phyloP scores from a whole-genome alignment of 2,797 vertebrate species.

The Pygocentrus nattereri region DNA sequence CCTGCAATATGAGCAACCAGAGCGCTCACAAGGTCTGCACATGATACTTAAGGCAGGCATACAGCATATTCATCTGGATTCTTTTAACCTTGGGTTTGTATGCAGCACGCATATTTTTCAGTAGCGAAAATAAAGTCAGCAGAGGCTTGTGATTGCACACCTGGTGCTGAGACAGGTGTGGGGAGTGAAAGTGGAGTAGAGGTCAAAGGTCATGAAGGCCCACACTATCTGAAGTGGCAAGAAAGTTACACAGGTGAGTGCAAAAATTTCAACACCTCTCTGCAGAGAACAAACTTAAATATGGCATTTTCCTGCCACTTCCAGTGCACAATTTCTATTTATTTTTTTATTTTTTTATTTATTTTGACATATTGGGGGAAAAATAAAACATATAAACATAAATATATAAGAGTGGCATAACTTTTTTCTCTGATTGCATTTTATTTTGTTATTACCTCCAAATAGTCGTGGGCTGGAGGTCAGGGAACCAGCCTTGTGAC shows the following conservation, averaged over 20 bases:
- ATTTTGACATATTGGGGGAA: too few relatives aligned
- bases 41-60: neutral
- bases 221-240: neutral
- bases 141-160: slow-evolving; percentile 15
- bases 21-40: slow-evolving; percentile 8
- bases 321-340: too few relatives aligned
- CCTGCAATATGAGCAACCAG: slow-evolving; percentile 10
- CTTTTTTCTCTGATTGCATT: too few relatives aligned
- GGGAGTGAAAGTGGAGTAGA: slow-evolving; percentile 13
- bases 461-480: too few relatives aligned
- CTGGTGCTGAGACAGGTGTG: slow-evolving; percentile 39
- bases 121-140: slow-evolving; percentile 20
- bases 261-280: too few relatives aligned
- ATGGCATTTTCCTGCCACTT: too few relatives aligned
- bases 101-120: slow-evolving; percentile 18
- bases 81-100: slow-evolving; percentile 25
- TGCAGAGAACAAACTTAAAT: too few relatives aligned
- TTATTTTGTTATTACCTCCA: too few relatives aligned
- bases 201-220: slow-evolving; percentile 43
- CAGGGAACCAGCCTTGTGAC: too few relatives aligned
- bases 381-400: too few relatives aligned
- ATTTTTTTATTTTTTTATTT: too few relatives aligned
- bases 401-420: too few relatives aligned
- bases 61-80: slow-evolving; percentile 19
- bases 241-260: neutral